Evolutionary conservation across 2,113 vertebrate genomes (phyloP).

Genomic region (Ptyas mucosa): DNA sequence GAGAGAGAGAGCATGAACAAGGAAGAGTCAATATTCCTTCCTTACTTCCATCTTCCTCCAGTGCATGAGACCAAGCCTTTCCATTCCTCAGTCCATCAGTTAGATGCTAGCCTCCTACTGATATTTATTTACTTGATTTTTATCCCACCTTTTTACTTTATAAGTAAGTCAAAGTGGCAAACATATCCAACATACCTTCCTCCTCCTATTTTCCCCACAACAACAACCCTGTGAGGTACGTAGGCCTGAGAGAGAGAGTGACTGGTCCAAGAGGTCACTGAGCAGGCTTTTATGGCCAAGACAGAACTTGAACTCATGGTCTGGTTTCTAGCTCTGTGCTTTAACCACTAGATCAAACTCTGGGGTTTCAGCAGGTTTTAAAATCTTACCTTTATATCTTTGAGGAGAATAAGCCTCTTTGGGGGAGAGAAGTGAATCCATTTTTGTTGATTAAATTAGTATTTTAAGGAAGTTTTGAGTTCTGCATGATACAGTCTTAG

Average conservation of each 20-base stretch:
- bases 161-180: not conserved
- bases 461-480: not conserved
- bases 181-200: not conserved
- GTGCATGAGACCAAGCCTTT: not conserved
- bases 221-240: not conserved
- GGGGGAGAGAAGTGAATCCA: not conserved
- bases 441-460: not conserved
- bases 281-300: not conserved
- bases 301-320: not conserved
- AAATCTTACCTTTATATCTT: not conserved
- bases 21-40: not conserved
- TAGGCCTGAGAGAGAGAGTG: not conserved
- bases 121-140: not conserved
- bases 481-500: not conserved
- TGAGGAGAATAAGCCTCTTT: not conserved
- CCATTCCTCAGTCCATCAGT: not conserved
- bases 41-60: not conserved
- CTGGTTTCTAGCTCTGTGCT: not conserved
- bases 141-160: not conserved
- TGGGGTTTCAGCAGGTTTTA: not conserved
- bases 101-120: no score
- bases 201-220: not conserved
- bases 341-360: not conserved
- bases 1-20: not conserved
- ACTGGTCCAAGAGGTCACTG: not conserved